Conservation (phyloP, 2,113 vertebrate species). For the Spheniscus mendiculus region DNA sequence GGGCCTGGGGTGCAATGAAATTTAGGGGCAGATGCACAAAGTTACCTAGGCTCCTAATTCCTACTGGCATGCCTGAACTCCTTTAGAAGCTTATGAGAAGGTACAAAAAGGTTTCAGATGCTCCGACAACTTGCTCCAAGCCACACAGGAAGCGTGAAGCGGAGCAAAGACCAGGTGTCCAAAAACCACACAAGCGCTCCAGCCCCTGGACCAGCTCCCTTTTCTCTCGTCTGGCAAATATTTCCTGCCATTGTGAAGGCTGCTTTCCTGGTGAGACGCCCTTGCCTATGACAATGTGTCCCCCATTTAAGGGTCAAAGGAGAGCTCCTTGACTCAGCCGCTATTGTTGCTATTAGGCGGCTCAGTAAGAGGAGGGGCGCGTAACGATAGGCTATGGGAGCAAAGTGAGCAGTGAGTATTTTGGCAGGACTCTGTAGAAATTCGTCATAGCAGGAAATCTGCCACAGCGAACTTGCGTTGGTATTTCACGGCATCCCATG, state of each 20-base stretch:
- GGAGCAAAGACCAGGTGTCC: background rate
- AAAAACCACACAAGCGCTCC: background rate
- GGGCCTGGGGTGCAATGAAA: background rate
- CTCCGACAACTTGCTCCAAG: background rate
- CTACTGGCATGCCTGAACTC: background rate
- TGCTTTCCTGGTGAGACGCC: slow-evolving; percentile 2
- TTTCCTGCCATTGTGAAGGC: slow-evolving; percentile 28
- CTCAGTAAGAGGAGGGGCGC: background rate
- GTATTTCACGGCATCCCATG: background rate
- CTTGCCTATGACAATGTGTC: background rate
- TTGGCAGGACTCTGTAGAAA: background rate
- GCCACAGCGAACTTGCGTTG: background rate
- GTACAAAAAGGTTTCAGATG: background rate
- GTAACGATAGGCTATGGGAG: background rate
- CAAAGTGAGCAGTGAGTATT: background rate
- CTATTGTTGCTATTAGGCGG: background rate
- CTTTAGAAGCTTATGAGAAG: background rate
- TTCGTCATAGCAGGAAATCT: background rate
- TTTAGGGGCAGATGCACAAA: background rate
- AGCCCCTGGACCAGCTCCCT: background rate
- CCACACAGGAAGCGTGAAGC: background rate
- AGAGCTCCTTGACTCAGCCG: background rate
- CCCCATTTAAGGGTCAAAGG: background rate
- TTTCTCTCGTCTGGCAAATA: background rate
- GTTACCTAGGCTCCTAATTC: background rate